Evolutionary conservation across 2,113 vertebrate genomes (phyloP), one percentile per base, ranked within the genome.

Genomic region (Stigmatopora argus): DNA sequence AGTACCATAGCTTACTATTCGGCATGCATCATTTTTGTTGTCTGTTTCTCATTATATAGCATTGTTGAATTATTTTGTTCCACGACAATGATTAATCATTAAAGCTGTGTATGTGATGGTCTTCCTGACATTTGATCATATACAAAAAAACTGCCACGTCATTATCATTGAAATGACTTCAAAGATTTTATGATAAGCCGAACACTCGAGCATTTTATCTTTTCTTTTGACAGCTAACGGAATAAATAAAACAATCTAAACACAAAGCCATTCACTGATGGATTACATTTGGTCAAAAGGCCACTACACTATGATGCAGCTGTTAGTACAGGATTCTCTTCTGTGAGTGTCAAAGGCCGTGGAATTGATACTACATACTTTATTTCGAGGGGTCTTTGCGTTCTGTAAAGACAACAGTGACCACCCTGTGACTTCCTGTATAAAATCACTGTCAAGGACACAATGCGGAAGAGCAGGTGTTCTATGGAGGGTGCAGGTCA

Each of bases 311-410:
- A 3, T 2, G 44, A 62, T 19, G 44, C 65, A 78, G 78, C 79
- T 78, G 70, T 45, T 14, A 55, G 18, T 38, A 41, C 67, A 68
- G 34, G 31, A 58, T 55, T 72, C 44, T 66, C 59, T 64, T 69
- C 66, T 71, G 47, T 44, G 8, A 12, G 38, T 62, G 75, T 79
- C 74, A 84, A 79, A 81, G 82, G 58, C 84, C 75, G 82, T 10
- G 69, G 73, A 73, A 77, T 69, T 83, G 69, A 72, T 57, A 81
- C 86, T 82, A 89, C 83, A 87, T 80, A 9, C 61, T 87, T 89
- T 90, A 81, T 89, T 84, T 61, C 73, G 57, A 23, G 58, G 63
- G 64, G 68, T 62, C 79, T 78, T 85, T 78, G 81, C 71, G 75
- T 78, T 73, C 74, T 72, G 66, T 5, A 55, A 70, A 64, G 71